Evolutionary conservation across 2,888 invertebrate genomes (phyloP).

Genomic region (Scotopteryx bipunctaria): DNA sequence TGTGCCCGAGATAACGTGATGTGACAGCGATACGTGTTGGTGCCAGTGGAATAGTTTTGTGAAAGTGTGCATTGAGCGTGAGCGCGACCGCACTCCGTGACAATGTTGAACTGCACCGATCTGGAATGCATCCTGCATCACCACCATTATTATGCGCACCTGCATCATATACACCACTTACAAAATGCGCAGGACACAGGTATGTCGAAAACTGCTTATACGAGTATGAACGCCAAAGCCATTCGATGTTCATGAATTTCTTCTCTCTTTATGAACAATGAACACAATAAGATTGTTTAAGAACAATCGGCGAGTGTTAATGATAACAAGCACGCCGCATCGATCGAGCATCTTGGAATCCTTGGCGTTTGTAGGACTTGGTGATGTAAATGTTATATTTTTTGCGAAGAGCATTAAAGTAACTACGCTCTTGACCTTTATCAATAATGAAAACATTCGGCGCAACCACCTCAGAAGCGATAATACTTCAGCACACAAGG

Average conservation of each 20-base stretch:
- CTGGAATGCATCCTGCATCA: constrained; percentile 90
- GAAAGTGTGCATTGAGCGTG: constrained; percentile 79
- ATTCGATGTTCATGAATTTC: constrained; percentile 48
- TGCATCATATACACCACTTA: constrained; percentile 87
- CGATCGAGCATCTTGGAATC: constrained; percentile 48
- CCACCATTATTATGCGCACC: constrained; percentile 89
- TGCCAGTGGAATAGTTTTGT: constrained; percentile 81
- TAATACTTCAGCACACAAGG: constrained; percentile 60
- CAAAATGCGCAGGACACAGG: constrained; percentile 86
- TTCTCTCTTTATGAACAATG: constrained; percentile 57
- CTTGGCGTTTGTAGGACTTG: constrained; percentile 48
- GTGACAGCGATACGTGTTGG: constrained; percentile 77
- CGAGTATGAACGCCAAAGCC: constrained; percentile 19
- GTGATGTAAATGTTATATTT: constrained; percentile 44
- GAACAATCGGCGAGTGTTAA: constrained; percentile 63
- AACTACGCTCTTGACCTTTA: constrained; percentile 67
- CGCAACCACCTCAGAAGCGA: constrained; percentile 50
- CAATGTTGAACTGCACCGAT: constrained; percentile 90
- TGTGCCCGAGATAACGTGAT: constrained; percentile 78
- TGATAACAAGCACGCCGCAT: constrained; percentile 63
- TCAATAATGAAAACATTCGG: constrained; percentile 56
- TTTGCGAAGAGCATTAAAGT: constrained; percentile 47
- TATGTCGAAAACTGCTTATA: constrained; percentile 49
- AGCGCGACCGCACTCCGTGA: constrained; percentile 72
- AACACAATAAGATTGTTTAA: constrained; percentile 69